Base-by-base conservation (phyloP, 2,113 vertebrate species). In the Microtus oregoni region DNA sequence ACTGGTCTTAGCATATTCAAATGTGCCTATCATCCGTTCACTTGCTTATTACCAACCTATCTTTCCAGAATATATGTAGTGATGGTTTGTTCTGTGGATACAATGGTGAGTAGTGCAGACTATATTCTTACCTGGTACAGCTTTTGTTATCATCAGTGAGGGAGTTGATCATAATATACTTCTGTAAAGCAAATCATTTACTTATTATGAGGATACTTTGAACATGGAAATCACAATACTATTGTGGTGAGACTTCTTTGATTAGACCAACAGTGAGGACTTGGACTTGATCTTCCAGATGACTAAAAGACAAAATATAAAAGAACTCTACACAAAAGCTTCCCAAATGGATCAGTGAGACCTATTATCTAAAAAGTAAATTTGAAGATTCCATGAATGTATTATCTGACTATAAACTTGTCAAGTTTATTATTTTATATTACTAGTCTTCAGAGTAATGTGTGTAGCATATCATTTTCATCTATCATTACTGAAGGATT, bases 381-480 rank as follows among this genome's bases (percentile, higher is more conserved):
- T 94, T 90, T 91, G 44, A 85, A n/a, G 38, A 65, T 88, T 86
- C 13, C 68, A 67, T 88, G 30, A 86, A 97, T 76, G 26, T 86
- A 22, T 22, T 58, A 65, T 91, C 13, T 91, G 32, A 86, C 35
- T 72, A 1, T n/a, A 72, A 77, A 96, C 77, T 81, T 76, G n/a
- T 0, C 72, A 72, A 11, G 65, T 94, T 92, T 75, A 47, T 76
- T 61, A 47, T 58, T 13, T 77, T 87, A 1, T 47, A 13, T 14
- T 88, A 28, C 26, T 61, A 52, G 44, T 89, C 72, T 61, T 95
- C 35, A 83, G 28, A 89, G 3, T 77, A 6, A 0, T 70, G 0
- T 11, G 50, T 73, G 17, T 44, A 58, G 13, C 47, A 50, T 86
- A 63, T n/a, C 10, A 7, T 63, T 79, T 73, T 73, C 22, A 63